Conservation (phyloP, 2,113 vertebrate genomes). For the Zeus faber region DNA sequence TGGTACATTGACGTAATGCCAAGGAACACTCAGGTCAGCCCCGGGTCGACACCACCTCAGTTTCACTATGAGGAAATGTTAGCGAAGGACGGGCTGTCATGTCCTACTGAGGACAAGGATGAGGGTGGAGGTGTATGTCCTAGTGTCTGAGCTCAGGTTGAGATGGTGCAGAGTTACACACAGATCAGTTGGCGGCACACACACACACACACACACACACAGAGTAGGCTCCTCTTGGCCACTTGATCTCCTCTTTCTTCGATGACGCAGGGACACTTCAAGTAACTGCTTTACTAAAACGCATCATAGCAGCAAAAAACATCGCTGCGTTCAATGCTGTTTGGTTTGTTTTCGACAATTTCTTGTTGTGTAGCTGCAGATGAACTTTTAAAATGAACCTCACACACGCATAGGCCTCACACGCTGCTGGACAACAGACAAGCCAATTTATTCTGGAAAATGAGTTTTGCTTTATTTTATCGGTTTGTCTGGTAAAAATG, state of each 20-base stretch:
- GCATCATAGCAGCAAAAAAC: neutral
- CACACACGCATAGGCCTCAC: too few relatives aligned
- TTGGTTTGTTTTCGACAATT: too few relatives aligned
- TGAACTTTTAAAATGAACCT: too few relatives aligned
- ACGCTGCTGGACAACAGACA: neutral
- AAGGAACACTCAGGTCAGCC: slow-evolving; percentile 25
- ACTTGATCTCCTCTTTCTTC: slow-evolving; percentile 15
- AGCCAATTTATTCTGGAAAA: too few relatives aligned
- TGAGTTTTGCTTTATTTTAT: too few relatives aligned
- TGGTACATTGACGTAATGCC: too few relatives aligned
- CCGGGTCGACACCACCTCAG: slow-evolving; percentile 22
- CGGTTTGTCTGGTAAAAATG: too few relatives aligned
- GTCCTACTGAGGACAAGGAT: slow-evolving; percentile 41
- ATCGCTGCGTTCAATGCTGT: neutral
- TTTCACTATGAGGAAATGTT: slow-evolving; percentile 35
- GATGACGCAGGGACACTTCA: slow-evolving; percentile 14
- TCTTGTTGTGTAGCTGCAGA: neutral
- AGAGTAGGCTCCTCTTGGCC: slow-evolving; percentile 32
- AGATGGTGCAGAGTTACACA: slow-evolving; percentile 57
- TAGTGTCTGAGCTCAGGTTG: slow-evolving; percentile 19
- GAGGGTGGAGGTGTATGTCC: slow-evolving; percentile 23
- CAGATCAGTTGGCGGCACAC: slow-evolving; percentile 43
- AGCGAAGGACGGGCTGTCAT: slow-evolving; percentile 38
- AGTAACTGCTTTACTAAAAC: slow-evolving; percentile 6
- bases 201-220: slow-evolving; percentile 13